Conservation (phyloP, 2,113 vertebrate species). For the Salvelinus sp. region DNA sequence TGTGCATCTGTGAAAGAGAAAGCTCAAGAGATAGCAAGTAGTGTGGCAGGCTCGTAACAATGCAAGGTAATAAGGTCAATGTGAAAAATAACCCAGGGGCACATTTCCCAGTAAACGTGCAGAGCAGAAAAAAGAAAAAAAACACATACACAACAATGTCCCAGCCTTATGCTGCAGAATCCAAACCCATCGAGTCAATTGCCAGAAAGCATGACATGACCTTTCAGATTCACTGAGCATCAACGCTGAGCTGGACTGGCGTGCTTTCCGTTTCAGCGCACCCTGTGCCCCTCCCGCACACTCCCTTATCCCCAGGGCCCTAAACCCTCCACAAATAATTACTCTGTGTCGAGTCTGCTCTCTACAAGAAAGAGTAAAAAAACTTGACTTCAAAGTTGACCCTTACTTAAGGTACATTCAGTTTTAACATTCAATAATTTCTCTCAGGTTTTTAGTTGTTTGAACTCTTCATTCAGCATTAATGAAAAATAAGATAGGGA, state of each 20-base stretch:
- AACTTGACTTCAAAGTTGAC: slow-evolving; percentile 83
- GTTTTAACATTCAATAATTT: slow-evolving; percentile 54
- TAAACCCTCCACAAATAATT: slow-evolving; percentile 92
- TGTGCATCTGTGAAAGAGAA: slow-evolving; percentile 38
- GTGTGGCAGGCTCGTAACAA: slow-evolving; percentile 80
- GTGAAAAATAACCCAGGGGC: slow-evolving; percentile 89
- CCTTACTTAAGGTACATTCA: slow-evolving; percentile 64
- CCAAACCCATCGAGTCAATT: slow-evolving; percentile 96
- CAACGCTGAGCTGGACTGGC: slow-evolving; percentile 83
- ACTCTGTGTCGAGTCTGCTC: slow-evolving; percentile 82
- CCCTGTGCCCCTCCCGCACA: slow-evolving; percentile 79
- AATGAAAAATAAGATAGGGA: slow-evolving; percentile 42
- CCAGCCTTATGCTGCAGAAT: slow-evolving; percentile 88
- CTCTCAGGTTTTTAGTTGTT: slow-evolving; percentile 53
- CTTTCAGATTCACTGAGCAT: slow-evolving; percentile 95
- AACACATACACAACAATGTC: slow-evolving; percentile 57
- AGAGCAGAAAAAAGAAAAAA: slow-evolving; percentile 72
- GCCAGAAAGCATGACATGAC: slow-evolving; percentile 97
- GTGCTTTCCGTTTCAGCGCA: slow-evolving; percentile 87
- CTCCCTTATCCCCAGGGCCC: slow-evolving; percentile 81
- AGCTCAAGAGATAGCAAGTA: slow-evolving; percentile 59
- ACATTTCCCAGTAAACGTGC: slow-evolving; percentile 87
- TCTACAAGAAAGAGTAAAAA: slow-evolving; percentile 82
- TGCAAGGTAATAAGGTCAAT: slow-evolving; percentile 94
- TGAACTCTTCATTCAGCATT: slow-evolving; percentile 53